phyloP scores from a whole-genome alignment of 2,113 vertebrate genomes.

The Colius striatus region DNA sequence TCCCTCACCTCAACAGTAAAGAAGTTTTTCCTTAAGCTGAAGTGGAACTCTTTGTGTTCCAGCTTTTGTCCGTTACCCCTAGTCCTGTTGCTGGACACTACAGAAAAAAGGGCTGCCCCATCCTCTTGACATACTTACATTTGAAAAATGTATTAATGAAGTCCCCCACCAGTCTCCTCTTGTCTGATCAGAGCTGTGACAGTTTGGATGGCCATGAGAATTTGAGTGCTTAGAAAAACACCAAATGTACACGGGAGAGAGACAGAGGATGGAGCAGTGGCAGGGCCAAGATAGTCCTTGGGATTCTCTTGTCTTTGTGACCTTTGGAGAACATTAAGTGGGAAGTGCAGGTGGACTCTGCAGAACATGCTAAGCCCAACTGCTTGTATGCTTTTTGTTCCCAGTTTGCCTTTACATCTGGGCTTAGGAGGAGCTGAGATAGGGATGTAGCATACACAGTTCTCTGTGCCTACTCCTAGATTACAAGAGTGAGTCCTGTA shows the following conservation, averaged over 20 bases:
- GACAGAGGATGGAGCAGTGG: neutral
- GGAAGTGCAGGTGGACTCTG: neutral
- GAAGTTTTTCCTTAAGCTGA: no score
- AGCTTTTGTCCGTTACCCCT: no score
- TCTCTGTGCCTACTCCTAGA: neutral
- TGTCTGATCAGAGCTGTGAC: neutral
- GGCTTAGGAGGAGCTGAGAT: neutral
- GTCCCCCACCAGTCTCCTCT: no score
- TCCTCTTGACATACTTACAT: no score
- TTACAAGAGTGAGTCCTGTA: neutral
- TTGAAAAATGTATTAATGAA: no score
- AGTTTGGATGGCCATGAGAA: neutral
- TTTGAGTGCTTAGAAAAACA: neutral
- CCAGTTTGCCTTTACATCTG: neutral
- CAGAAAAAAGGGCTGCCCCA: no score
- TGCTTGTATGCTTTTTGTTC: neutral
- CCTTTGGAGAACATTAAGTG: neutral
- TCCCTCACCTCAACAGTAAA: no score
- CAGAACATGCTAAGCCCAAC: neutral
- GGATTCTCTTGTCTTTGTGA: neutral
- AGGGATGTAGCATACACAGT: no score
- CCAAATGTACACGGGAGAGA: fast-evolving
- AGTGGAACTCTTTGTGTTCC: no score
- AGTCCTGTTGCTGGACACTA: no score
- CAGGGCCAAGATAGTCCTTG: neutral